Evolutionary conservation across 2,113 vertebrate species (phyloP), one percentile per base, ranked within the genome.

Genomic region (Laticauda laticaudata): DNA sequence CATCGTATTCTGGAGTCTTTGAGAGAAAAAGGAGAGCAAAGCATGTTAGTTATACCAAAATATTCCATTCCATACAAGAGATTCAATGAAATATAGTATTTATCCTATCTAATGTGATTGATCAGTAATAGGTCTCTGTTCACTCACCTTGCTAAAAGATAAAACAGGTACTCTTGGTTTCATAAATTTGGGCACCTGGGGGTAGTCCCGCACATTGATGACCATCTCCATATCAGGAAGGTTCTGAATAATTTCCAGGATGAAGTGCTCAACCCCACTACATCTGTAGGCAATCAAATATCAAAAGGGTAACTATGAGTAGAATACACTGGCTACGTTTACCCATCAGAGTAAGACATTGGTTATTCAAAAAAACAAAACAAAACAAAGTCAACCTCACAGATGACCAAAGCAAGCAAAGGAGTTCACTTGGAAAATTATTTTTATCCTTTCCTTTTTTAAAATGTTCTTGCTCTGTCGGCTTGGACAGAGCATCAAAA

Each of bases 171-270:
- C 97, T 14, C 96, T 92, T 0, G 99, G 98, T 81, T 98, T 98
- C 97, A 98, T 97, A 99, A 99, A 99, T 48, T 95, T 97, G 87
- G 99, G 98, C 81, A 99, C 98, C 95, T 99, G 99, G 21, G 99
- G 99, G 93, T 99, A 99, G 95, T 99, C 99, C 75, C 99, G 97
- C 29, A 99, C 99, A 85, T 99, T 99, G 91, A 99, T 98, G 92
- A 99, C 98, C 98, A 99, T 98, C 96, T 99, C 99, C 97, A 98
- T 95, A 96, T 99, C 98, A n/a, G 99, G 99, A 56, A 99, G 97
- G 90, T 29, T 97, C 92, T 95, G 95, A 24, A 99, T 98, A 92
- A 99, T 96, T 95, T 98, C 97, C 96, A 99, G 96, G 92, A 99
- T 98, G 95, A 99, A 99, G 95, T 99, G 99, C 92, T 99, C 99